phyloP scores from a whole-genome alignment of 2,888 invertebrate species.

The Agonum fuliginosum region DNA sequence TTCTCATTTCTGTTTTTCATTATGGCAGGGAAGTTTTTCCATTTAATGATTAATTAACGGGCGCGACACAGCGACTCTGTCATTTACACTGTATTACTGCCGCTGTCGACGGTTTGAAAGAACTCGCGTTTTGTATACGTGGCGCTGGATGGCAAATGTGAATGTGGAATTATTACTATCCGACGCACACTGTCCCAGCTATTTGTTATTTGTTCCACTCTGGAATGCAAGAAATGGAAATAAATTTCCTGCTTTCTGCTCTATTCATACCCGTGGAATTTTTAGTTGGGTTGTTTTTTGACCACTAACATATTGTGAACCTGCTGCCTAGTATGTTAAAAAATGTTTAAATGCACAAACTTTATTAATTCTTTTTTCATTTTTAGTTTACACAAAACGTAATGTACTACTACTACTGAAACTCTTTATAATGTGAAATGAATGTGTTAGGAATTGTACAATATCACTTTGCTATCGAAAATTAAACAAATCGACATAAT shows the following conservation, averaged over 20 bases:
- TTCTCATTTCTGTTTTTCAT: slow-evolving; percentile 59
- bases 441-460: no score
- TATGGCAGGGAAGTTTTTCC: slow-evolving; percentile 51
- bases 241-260: not conserved
- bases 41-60: slow-evolving; percentile 58
- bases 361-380: no score
- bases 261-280: not conserved
- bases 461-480: no score
- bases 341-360: no score
- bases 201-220: not conserved
- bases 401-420: no score
- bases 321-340: no score
- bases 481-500: no score
- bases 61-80: slow-evolving; percentile 10
- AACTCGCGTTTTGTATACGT: slow-evolving; percentile 20
- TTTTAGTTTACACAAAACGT: no score
- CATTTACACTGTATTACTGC: slow-evolving; percentile 28
- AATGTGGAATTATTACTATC: not conserved
- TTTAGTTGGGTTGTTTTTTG: not conserved
- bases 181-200: not conserved
- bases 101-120: slow-evolving; percentile 10
- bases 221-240: slow-evolving; percentile 8
- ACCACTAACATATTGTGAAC: no score
- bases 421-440: no score
- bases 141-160: not conserved